Conservation (phyloP, 2,797 vertebrate genomes). For the Merluccius polli region DNA sequence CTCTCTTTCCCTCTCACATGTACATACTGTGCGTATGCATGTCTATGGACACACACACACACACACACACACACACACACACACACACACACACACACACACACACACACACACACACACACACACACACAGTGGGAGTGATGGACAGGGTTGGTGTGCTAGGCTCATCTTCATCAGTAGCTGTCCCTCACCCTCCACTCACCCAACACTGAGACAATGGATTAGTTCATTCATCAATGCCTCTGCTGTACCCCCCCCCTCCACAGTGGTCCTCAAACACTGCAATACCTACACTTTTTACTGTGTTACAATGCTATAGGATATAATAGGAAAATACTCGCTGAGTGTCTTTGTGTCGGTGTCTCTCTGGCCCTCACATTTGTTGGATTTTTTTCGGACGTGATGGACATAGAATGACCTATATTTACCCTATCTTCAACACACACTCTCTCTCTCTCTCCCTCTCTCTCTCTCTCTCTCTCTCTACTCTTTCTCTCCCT, state of each 20-base stretch:
- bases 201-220: constrained; percentile 55
- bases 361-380: too few species aligned
- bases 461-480: too few species aligned
- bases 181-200: constrained; percentile 67
- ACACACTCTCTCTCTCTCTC: too few species aligned
- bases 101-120: constrained; percentile 30
- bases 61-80: constrained; percentile 13
- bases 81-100: constrained; percentile 14
- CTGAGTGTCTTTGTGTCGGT: too few species aligned
- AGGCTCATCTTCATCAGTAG: constrained; percentile 61
- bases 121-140: constrained; percentile 21
- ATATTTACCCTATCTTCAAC: too few species aligned
- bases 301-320: too few species aligned
- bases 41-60: constrained; percentile 43
- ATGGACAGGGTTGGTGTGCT: constrained; percentile 48
- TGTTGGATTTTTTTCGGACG: too few species aligned
- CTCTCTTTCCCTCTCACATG: constrained; percentile 11
- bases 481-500: too few species aligned
- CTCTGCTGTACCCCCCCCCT: too few species aligned
- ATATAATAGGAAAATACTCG: too few species aligned
- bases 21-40: constrained; percentile 22
- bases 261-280: not conserved
- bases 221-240: constrained; percentile 10
- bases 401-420: too few species aligned
- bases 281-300: too few species aligned